A percentile compares a stretch with the other conserved stretches of the same genome.
Conservation (phyloP, 23 tunicate species). For the Aplidium turbinatum region DNA sequence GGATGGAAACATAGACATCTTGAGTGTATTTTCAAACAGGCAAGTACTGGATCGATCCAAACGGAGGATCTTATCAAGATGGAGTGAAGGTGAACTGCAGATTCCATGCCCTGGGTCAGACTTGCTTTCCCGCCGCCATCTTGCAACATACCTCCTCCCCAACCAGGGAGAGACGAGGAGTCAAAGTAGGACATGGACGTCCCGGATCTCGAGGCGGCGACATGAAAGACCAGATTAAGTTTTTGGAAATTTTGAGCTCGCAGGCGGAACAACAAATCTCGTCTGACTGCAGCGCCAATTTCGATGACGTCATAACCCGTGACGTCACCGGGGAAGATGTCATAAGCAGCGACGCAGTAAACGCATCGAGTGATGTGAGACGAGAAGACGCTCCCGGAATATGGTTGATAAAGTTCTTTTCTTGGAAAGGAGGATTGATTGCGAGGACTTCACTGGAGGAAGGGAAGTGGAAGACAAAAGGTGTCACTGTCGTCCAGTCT, state of each 20-base stretch:
- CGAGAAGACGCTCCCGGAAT: too few species aligned
- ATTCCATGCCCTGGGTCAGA: not conserved
- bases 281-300: not conserved
- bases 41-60: slow-evolving; percentile 1
- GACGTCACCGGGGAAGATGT: too few species aligned
- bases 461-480: too few species aligned
- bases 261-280: not conserved
- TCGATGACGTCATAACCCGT: too few species aligned
- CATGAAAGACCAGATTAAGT: not conserved
- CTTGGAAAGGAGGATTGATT: too few species aligned
- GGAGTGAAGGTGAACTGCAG: not conserved
- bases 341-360: too few species aligned
- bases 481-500: too few species aligned
- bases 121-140: not conserved
- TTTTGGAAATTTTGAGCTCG: not conserved
- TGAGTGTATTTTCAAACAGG: not conserved
- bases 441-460: too few species aligned
- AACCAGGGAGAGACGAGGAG: not conserved
- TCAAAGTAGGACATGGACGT: not conserved
- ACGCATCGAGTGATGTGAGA: too few species aligned
- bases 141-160: not conserved
- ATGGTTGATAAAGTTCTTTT: too few species aligned
- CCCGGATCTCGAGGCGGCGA: not conserved
- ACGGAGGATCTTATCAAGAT: not conserved
- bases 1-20: too few species aligned